Conservation (phyloP, 2,113 vertebrate species). For the Cryptotis parvus region DNA sequence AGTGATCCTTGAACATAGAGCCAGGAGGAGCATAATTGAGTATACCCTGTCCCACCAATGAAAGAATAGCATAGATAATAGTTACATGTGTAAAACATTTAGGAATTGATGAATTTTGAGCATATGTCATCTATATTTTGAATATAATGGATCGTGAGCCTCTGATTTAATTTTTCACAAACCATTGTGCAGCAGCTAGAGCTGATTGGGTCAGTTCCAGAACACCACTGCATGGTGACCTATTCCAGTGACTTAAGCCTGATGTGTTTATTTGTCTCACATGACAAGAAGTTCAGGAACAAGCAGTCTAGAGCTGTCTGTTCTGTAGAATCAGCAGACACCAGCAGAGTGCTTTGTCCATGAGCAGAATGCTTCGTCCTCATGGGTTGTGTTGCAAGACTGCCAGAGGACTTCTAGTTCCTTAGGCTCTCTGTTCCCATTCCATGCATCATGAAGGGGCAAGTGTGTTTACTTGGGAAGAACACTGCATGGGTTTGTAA, state of each 20-base stretch:
- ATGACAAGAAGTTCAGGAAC: neutral
- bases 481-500: neutral
- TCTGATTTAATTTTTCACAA: neutral
- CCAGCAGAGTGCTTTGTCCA: too few species aligned
- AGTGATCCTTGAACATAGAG: too few species aligned
- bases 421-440: neutral
- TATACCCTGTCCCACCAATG: too few species aligned
- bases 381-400: neutral
- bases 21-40: too few species aligned
- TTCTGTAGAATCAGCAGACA: neutral
- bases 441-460: neutral
- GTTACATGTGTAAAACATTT: neutral
- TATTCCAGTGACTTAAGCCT: neutral
- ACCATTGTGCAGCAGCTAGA: neutral
- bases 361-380: neutral
- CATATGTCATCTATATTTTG: neutral
- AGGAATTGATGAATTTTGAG: neutral
- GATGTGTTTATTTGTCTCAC: rapidly evolving
- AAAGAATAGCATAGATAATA: neutral
- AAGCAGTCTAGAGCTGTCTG: neutral
- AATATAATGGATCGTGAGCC: neutral
- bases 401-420: neutral
- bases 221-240: neutral
- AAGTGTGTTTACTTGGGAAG: neutral
- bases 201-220: neutral